These are phyloP conservation scores for Tapirus terrestris DNA, from an alignment of 2,113 vertebrate species.

Conservation along the genomic window DNA sequence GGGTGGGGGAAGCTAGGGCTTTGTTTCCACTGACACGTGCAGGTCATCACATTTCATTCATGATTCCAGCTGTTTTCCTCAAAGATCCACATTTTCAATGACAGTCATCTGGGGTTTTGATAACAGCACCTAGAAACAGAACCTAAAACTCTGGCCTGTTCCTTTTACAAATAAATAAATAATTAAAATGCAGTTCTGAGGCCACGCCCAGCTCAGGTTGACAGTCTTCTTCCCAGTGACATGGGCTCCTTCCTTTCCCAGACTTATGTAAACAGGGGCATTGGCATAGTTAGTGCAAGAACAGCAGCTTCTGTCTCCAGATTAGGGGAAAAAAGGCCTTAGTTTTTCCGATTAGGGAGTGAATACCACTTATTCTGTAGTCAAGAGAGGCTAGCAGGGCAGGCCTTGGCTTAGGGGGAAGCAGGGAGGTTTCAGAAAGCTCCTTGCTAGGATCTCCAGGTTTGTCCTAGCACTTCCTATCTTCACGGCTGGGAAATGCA, in stretches of 20 bases:
- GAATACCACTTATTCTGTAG: background rate
- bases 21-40: background rate
- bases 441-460: background rate
- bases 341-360: background rate
- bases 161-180: constrained; percentile 72
- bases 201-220: background rate
- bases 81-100: background rate
- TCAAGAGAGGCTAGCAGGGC: background rate
- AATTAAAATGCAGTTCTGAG: background rate
- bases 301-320: constrained; percentile 30
- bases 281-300: constrained; percentile 4
- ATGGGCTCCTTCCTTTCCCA: background rate
- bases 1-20: background rate
- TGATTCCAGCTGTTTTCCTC: background rate
- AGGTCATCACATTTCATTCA: background rate
- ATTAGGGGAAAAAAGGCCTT: background rate
- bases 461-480: background rate
- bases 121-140: constrained; percentile 73
- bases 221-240: background rate
- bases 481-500: background rate
- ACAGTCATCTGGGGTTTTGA: background rate
- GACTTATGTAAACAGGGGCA: constrained; percentile 32
- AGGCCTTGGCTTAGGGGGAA: background rate
- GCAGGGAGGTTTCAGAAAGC: background rate
- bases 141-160: constrained; percentile 48